Conservation (phyloP, 1,140 invertebrate species). For the Matsumurasca onukii region DNA sequence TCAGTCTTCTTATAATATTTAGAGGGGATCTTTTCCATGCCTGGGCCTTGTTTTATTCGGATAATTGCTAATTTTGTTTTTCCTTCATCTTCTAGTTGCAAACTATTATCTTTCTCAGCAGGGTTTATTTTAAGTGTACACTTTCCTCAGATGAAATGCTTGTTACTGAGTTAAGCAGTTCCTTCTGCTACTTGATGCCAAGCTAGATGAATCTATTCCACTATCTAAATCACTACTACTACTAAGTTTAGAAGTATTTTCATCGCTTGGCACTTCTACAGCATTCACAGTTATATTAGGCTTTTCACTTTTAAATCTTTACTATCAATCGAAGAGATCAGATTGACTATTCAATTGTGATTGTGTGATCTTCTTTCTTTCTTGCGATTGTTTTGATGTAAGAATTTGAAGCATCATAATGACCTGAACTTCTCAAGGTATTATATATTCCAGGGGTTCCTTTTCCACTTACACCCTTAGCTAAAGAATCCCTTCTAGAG, state of each 20-base stretch:
- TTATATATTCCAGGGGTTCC: constrained; percentile 29
- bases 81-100: constrained; percentile 34
- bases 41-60: constrained; percentile 29
- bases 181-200: constrained; percentile 32
- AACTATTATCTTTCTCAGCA: constrained; percentile 35
- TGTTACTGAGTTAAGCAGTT: constrained; percentile 35
- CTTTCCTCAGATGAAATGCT: constrained; percentile 36
- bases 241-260: constrained; percentile 19
- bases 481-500: constrained; percentile 27
- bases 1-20: constrained; percentile 27
- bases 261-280: constrained; percentile 21
- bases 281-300: constrained; percentile 8
- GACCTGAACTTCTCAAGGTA: constrained; percentile 23
- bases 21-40: constrained; percentile 15
- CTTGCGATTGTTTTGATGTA: constrained; percentile 29
- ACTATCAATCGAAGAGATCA: constrained; percentile 8
- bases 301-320: constrained; percentile 19
- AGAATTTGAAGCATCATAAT: constrained; percentile 29
- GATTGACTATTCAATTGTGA: constrained; percentile 25
- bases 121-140: constrained; percentile 35
- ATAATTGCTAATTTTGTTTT: constrained; percentile 30
- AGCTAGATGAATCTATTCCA: constrained; percentile 29
- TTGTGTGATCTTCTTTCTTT: constrained; percentile 28
- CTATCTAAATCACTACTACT: constrained; percentile 25
- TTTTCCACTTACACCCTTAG: constrained; percentile 30